Evolutionary conservation across 1,140 invertebrate genomes (phyloP).

Genomic region (Orussus abietinus): DNA sequence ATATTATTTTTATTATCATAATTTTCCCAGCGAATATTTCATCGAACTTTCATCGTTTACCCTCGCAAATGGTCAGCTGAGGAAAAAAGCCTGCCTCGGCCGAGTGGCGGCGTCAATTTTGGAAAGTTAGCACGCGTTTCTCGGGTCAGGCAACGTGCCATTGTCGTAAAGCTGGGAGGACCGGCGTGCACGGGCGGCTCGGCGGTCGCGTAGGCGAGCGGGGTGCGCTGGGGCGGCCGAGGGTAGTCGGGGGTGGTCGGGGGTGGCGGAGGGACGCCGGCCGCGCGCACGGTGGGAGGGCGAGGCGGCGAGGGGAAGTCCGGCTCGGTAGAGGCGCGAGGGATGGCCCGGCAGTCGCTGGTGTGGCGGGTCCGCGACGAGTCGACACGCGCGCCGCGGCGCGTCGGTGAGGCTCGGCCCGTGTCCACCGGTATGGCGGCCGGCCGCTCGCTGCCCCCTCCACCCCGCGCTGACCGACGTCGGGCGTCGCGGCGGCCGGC

Average conservation of each 20-base stretch:
- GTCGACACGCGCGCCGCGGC: conserved; percentile 1
- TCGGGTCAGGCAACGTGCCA: too few species aligned
- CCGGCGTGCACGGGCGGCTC: conserved; percentile 6
- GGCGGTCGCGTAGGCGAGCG: conserved; percentile 7
- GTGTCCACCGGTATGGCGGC: conserved; percentile 52
- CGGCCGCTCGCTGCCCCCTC: conserved; percentile 34
- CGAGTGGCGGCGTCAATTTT: too few species aligned
- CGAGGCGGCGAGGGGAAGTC: conserved; percentile 15
- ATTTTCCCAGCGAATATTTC: too few species aligned
- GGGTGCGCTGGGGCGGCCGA: conserved; percentile 20
- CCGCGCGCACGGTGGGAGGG: conserved; percentile 19
- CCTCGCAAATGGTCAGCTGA: too few species aligned
- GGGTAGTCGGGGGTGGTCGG: conserved; percentile 19
- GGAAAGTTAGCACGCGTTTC: too few species aligned
- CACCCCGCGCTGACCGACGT: conserved; percentile 44
- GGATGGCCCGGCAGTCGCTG: conserved; percentile 12
- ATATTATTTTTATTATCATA: too few species aligned
- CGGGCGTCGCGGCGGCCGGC: conserved; percentile 49
- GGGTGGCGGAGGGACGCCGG: conserved; percentile 18
- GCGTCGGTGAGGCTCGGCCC: conserved; percentile 22
- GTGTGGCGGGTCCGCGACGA: conserved; percentile 3
- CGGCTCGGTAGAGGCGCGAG: conserved; percentile 16
- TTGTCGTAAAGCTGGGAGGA: conserved; percentile 9
- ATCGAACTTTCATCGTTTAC: too few species aligned
- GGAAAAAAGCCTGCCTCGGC: too few species aligned